Conservation (phyloP, 2,797 vertebrate species). For the Lindbergichthys nudifrons region DNA sequence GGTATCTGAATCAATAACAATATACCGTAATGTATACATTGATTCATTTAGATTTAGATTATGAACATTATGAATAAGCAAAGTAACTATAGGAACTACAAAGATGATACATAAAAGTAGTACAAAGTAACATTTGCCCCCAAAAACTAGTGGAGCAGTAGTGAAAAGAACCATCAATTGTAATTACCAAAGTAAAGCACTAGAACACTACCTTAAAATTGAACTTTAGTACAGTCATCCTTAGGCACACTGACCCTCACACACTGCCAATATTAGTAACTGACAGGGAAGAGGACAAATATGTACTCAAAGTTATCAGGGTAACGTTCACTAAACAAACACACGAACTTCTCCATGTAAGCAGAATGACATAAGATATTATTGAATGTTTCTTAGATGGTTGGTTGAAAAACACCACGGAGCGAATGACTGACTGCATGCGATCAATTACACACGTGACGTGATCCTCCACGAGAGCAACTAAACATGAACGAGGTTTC, state of each 20-base stretch:
- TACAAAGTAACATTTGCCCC: neutral
- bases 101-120: neutral
- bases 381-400: neutral
- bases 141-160: neutral
- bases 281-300: conserved; percentile 5
- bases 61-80: neutral
- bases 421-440: conserved; percentile 60
- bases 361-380: neutral
- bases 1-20: neutral
- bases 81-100: neutral
- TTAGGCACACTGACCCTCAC: neutral
- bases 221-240: too few relatives aligned
- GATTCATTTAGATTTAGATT: neutral
- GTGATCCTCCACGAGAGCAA: conserved; percentile 4
- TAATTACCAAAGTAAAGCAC: neutral
- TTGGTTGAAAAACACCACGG: neutral
- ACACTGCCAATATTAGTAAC: neutral
- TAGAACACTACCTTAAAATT: neutral
- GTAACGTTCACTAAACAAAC: neutral
- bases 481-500: neutral
- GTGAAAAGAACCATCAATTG: neutral
- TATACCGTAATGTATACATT: neutral
- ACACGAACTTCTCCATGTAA: neutral
- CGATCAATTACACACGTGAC: conserved; percentile 71
- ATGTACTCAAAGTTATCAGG: neutral